phyloP scores from a whole-genome alignment of 2,113 vertebrate species.

The Aspidoscelis tigris region DNA sequence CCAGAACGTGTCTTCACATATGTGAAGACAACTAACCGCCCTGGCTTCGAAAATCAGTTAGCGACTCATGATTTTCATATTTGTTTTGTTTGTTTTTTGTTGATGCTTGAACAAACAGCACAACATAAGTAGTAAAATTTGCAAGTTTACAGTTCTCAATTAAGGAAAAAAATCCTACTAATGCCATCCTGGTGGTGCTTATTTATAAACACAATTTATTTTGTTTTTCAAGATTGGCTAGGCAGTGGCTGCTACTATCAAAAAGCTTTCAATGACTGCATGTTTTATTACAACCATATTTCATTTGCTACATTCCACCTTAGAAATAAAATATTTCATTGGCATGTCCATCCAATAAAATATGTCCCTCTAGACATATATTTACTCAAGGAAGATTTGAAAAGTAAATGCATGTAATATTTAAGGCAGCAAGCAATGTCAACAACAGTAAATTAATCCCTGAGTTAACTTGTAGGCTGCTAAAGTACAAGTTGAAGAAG shows the following conservation, averaged over 20 bases:
- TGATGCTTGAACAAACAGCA: slow-evolving; percentile 34
- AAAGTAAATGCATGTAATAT: slow-evolving; percentile 70
- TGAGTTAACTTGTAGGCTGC: slow-evolving; percentile 42
- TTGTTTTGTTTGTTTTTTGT: not conserved
- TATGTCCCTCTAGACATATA: slow-evolving; percentile 63
- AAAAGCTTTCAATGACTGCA: slow-evolving; percentile 47
- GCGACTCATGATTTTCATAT: not conserved
- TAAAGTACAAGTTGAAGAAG: slow-evolving; percentile 26
- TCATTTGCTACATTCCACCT: slow-evolving; percentile 67
- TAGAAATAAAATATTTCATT: slow-evolving; percentile 70
- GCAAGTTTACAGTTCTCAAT: slow-evolving; percentile 57
- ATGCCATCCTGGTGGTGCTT: slow-evolving; percentile 34
- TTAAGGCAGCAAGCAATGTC: slow-evolving; percentile 53
- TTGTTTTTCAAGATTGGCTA: slow-evolving; percentile 49
- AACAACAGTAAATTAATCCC: slow-evolving; percentile 55
- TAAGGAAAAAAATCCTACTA: slow-evolving; percentile 59
- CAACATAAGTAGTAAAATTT: slow-evolving; percentile 38
- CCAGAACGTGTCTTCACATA: too few relatives aligned
- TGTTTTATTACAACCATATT: slow-evolving; percentile 71
- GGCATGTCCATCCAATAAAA: slow-evolving; percentile 68
- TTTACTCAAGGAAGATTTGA: slow-evolving; percentile 66
- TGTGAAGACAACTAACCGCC: too few relatives aligned
- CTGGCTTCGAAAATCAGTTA: slow-evolving; percentile 19
- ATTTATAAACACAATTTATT: slow-evolving; percentile 67
- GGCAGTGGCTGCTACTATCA: slow-evolving; percentile 34